Conservation (phyloP, 2,113 vertebrate genomes). For the Poicephalus meyeri region DNA sequence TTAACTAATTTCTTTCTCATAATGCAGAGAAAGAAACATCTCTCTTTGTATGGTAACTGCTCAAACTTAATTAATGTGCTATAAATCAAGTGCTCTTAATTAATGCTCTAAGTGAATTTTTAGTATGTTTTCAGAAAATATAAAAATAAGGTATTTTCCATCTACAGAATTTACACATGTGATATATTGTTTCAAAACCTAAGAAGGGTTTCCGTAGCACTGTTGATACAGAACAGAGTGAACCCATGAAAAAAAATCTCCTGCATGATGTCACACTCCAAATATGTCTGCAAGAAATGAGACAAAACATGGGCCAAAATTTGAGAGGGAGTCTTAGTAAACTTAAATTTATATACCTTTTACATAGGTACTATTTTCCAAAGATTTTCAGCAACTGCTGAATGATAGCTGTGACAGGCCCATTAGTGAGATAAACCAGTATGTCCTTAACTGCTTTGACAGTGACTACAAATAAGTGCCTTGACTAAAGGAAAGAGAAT, state of each 20-base stretch:
- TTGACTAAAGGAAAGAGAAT: neutral
- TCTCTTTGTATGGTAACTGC: conserved; percentile 16
- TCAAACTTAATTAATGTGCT: conserved; percentile 37
- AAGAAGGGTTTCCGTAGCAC: neutral
- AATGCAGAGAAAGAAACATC: conserved; percentile 27
- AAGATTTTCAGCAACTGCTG: neutral
- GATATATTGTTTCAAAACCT: neutral
- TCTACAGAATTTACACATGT: neutral
- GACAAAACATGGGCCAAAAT: neutral
- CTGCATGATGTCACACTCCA: neutral
- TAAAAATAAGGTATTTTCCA: neutral
- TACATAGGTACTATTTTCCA: neutral
- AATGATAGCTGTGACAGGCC: neutral
- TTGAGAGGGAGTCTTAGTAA: neutral
- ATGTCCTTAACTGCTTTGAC: neutral
- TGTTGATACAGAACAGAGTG: neutral
- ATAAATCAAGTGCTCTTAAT: neutral
- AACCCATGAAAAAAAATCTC: neutral
- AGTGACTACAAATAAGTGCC: neutral
- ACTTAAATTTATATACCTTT: neutral
- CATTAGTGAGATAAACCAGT: neutral
- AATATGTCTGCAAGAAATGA: neutral
- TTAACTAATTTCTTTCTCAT: conserved; percentile 62
- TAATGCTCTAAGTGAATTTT: conserved; percentile 12
- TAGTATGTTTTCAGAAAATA: conserved; percentile 8